A percentile compares a stretch with the other conserved stretches of the same genome.
Conservation (phyloP, 2,888 invertebrate genomes). For the Cryptocephalus primarius region DNA sequence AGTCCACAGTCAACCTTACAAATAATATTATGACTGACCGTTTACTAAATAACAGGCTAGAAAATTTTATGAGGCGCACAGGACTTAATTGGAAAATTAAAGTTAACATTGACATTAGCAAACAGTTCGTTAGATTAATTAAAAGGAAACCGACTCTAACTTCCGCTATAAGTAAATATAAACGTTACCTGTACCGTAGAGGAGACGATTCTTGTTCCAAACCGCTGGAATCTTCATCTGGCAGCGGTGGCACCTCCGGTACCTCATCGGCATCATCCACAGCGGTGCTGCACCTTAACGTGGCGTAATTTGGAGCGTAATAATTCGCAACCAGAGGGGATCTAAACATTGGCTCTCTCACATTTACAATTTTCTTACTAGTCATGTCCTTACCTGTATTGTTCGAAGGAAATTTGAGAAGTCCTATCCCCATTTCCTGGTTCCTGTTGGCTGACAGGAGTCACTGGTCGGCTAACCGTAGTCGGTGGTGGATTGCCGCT, state of each 20-base stretch:
- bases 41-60: too few species aligned
- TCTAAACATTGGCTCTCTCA: slow-evolving; percentile 15
- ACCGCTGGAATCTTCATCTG: slow-evolving; percentile 14
- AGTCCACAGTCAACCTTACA: too few species aligned
- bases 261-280: slow-evolving; percentile 22
- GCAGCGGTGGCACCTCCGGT: slow-evolving; percentile 33
- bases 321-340: slow-evolving; percentile 43
- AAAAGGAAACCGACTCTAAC: too few species aligned
- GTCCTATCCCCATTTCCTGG: slow-evolving; percentile 28
- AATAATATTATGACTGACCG: too few species aligned
- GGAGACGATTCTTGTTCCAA: slow-evolving; percentile 17
- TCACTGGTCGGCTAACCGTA: slow-evolving; percentile 26
- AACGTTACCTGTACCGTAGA: slow-evolving; percentile 18
- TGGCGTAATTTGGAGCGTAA: slow-evolving; percentile 42
- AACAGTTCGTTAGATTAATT: too few species aligned
- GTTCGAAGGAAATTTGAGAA: slow-evolving; percentile 36
- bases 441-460: slow-evolving; percentile 33
- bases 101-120: too few species aligned
- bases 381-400: slow-evolving; percentile 26
- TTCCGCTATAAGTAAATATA: too few species aligned
- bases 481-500: slow-evolving; percentile 25
- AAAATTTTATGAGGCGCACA: too few species aligned
- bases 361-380: too few species aligned
- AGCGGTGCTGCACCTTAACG: slow-evolving; percentile 26
- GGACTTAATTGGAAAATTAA: too few species aligned